Conservation (phyloP, 2,797 vertebrate genomes). For the Hydrophis major region DNA sequence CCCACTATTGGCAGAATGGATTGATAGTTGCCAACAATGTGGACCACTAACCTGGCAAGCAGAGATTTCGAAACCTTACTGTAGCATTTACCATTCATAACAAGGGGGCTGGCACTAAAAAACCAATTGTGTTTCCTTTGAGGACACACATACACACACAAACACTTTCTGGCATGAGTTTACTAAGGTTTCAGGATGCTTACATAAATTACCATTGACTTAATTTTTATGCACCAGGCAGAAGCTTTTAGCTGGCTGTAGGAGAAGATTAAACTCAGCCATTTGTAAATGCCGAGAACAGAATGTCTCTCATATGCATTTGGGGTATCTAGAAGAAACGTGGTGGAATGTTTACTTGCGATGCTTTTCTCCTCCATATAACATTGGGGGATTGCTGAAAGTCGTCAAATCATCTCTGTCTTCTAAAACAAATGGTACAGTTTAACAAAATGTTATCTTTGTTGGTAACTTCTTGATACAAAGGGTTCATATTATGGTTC, state of each 20-base stretch:
- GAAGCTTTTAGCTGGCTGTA: slow-evolving; percentile 61
- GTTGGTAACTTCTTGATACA: slow-evolving; percentile 23
- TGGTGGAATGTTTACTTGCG: slow-evolving; percentile 27
- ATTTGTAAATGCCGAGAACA: slow-evolving; percentile 52
- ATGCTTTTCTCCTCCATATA: slow-evolving; percentile 6
- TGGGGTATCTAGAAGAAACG: slow-evolving; percentile 25
- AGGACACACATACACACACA: slow-evolving; percentile 65
- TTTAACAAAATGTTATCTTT: slow-evolving; percentile 13
- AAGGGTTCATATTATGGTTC: not conserved
- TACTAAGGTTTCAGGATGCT: slow-evolving; percentile 70
- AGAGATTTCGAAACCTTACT: slow-evolving; percentile 75
- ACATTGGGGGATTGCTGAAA: not conserved
- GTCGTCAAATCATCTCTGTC: slow-evolving; percentile 48
- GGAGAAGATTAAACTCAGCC: slow-evolving; percentile 59
- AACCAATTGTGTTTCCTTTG: slow-evolving; percentile 70
- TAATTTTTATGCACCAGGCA: slow-evolving; percentile 61
- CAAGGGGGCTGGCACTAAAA: slow-evolving; percentile 71
- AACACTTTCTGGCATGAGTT: slow-evolving; percentile 70
- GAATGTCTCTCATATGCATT: slow-evolving; percentile 15
- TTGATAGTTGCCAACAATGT: slow-evolving; percentile 65
- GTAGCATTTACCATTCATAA: slow-evolving; percentile 76
- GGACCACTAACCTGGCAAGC: slow-evolving; percentile 72
- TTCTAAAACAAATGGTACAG: slow-evolving; percentile 39
- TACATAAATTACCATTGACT: slow-evolving; percentile 75
- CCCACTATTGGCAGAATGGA: slow-evolving; percentile 28